Percentiles rank a stretch among this genome's conserved stretches.
Conservation (phyloP, 2,113 vertebrate species). For the Chaetorhynchus papuensis region DNA sequence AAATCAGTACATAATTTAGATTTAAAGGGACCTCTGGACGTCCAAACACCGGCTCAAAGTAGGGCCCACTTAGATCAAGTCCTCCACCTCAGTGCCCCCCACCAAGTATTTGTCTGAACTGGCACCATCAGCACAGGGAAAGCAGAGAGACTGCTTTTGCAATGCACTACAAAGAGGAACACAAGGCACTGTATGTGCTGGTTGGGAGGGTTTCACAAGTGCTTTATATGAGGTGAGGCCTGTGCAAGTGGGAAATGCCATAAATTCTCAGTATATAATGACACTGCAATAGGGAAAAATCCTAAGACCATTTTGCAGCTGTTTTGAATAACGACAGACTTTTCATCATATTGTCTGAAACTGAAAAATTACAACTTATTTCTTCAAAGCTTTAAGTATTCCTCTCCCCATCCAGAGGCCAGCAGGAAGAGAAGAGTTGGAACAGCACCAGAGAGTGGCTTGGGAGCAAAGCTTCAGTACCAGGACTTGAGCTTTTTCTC, state of each 20-base stretch:
- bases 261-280: background rate
- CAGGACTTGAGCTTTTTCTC: background rate
- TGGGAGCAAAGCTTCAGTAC: background rate
- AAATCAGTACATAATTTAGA: background rate
- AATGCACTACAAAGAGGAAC: background rate
- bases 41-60: background rate
- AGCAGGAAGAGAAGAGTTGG: background rate
- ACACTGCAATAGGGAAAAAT: background rate
- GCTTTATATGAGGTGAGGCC: background rate
- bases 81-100: background rate
- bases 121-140: background rate
- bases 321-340: background rate
- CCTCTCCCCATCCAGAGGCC: background rate
- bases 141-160: background rate
- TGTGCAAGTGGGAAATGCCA: background rate
- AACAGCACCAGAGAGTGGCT: background rate
- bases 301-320: background rate
- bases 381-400: background rate
- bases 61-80: background rate
- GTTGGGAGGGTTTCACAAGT: background rate
- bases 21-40: background rate
- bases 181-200: background rate
- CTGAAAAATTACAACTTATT: background rate
- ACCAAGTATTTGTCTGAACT: background rate
- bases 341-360: slow-evolving; percentile 1